phyloP scores from a whole-genome alignment of 1,140 invertebrate genomes.

The Drosophila malerkotliana region DNA sequence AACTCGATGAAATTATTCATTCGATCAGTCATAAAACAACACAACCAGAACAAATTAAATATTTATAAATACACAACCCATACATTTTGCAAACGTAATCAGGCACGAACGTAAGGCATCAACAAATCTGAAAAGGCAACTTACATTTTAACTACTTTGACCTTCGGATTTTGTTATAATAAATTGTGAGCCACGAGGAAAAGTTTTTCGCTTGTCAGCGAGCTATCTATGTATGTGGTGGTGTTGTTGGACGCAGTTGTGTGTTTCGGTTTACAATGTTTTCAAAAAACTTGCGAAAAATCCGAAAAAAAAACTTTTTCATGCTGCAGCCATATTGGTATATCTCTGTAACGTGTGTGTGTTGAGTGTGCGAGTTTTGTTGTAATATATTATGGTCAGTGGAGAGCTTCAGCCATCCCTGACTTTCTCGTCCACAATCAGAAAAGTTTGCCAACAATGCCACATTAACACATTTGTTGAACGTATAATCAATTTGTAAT shows the following conservation, averaged over 20 bases:
- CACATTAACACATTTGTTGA: slow-evolving; percentile 83
- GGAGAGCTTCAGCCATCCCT: slow-evolving; percentile 44
- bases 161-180: slow-evolving; percentile 63
- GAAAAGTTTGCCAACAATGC: slow-evolving; percentile 79
- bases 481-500: slow-evolving; percentile 83
- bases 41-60: slow-evolving; percentile 50
- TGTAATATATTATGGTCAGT: slow-evolving; percentile 80
- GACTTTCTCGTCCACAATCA: slow-evolving; percentile 15
- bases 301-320: slow-evolving; percentile 59
- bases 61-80: slow-evolving; percentile 62
- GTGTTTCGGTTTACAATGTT: slow-evolving; percentile 52
- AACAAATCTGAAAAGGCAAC: slow-evolving; percentile 61
- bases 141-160: slow-evolving; percentile 76
- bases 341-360: slow-evolving; percentile 40
- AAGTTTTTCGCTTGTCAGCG: slow-evolving; percentile 77
- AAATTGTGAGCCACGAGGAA: slow-evolving; percentile 59
- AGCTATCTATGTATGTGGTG: slow-evolving; percentile 57
- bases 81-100: slow-evolving; percentile 53
- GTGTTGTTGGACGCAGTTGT: slow-evolving; percentile 15
- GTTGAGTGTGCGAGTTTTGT: slow-evolving; percentile 39
- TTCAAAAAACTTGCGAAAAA: slow-evolving; percentile 56
- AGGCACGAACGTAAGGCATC: slow-evolving; percentile 41
- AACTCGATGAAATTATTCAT: slow-evolving; percentile 16
- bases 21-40: slow-evolving; percentile 30
- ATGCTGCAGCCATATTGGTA: slow-evolving; percentile 69